Evolutionary conservation across 1,140 invertebrate species (phyloP).

Genomic region (Musca vetustissima): DNA sequence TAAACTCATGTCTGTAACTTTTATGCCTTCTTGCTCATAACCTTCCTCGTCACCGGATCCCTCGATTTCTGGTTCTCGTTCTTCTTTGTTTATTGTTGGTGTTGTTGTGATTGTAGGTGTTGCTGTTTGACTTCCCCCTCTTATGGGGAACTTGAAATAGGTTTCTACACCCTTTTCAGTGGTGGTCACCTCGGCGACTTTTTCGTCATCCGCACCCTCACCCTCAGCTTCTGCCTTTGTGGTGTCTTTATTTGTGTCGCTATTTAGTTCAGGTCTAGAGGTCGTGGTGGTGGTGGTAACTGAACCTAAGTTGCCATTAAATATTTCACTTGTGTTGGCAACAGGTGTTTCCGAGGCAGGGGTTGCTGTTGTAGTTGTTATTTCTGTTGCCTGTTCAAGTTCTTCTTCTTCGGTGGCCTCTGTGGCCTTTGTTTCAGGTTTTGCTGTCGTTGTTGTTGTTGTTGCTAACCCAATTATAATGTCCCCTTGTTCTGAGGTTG

Average conservation of each 20-base stretch:
- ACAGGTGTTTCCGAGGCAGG: constrained; percentile 3
- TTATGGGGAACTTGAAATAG: neutral
- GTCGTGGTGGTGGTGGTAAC: neutral
- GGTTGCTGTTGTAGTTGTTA: neutral
- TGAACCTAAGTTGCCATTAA: too few relatives aligned
- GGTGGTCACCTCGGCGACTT: too few relatives aligned
- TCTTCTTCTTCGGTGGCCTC: neutral
- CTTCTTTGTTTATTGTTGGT: neutral
- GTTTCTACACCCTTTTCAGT: constrained; percentile 7
- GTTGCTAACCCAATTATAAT: neutral
- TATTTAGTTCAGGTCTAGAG: constrained; percentile 1
- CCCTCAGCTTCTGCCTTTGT: neutral
- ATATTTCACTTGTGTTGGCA: neutral
- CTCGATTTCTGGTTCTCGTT: too few relatives aligned
- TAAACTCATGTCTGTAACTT: too few relatives aligned
- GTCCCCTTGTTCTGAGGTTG: neutral
- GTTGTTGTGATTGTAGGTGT: constrained; percentile 1
- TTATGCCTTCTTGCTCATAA: too few relatives aligned
- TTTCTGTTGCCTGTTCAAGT: neutral
- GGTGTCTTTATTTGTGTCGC: neutral
- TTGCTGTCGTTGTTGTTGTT: neutral
- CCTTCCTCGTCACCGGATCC: too few relatives aligned
- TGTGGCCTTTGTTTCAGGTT: neutral
- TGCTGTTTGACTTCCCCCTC: neutral
- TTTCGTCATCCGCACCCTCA: neutral